Conservation (phyloP, 1,140 invertebrate species). For the Drosophila virilis region DNA sequence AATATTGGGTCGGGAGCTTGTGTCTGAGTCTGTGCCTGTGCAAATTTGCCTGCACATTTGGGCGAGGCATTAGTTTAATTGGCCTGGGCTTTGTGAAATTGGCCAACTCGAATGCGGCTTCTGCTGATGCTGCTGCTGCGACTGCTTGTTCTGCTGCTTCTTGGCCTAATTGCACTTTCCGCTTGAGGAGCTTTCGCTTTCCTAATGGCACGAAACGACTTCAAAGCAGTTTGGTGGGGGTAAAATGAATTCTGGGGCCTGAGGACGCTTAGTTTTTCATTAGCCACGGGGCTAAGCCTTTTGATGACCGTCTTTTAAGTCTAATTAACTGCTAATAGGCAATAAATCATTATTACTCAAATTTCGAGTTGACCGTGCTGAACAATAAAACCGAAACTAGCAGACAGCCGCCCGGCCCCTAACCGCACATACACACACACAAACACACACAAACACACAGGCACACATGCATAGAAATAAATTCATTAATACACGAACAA, state of each 20-base stretch:
- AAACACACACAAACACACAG: constrained; percentile 23
- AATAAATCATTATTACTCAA: constrained; percentile 83
- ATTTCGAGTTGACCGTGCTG: constrained; percentile 51
- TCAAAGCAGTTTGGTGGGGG: constrained; percentile 52
- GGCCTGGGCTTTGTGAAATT: constrained; percentile 54
- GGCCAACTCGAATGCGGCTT: constrained; percentile 33
- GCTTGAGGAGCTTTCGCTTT: constrained; percentile 60
- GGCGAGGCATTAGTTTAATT: constrained; percentile 56
- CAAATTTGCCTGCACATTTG: constrained; percentile 51
- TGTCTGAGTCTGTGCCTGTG: constrained; percentile 4
- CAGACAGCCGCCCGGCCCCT: too few relatives aligned
- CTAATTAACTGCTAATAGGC: constrained; percentile 82
- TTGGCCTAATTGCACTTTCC: constrained; percentile 70
- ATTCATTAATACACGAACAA: constrained; percentile 45
- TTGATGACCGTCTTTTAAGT: constrained; percentile 77
- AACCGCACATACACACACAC: constrained; percentile 10
- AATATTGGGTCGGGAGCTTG: constrained; percentile 14
- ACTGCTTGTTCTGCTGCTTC: constrained; percentile 19
- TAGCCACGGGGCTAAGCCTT: constrained; percentile 68
- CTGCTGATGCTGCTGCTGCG: constrained; percentile 8
- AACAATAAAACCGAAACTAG: constrained; percentile 39
- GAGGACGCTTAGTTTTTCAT: constrained; percentile 70
- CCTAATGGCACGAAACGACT: constrained; percentile 72
- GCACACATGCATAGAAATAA: constrained; percentile 57
- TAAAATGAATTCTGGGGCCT: not conserved